Conservation (phyloP, 2,113 vertebrate species). For the Zosterops japonicus region DNA sequence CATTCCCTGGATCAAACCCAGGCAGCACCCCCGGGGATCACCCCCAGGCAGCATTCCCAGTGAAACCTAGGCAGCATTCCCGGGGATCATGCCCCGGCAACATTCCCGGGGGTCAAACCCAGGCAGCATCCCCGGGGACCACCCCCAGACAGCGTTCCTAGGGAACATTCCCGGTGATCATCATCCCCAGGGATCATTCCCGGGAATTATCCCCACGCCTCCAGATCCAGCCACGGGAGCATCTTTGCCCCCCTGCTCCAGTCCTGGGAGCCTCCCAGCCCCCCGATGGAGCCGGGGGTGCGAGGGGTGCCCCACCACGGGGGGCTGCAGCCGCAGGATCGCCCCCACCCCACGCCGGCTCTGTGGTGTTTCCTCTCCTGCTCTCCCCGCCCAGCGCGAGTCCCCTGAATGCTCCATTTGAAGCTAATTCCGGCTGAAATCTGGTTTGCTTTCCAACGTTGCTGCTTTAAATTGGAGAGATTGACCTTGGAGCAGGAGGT, state of each 20-base stretch:
- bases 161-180: not conserved
- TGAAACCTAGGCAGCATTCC: not conserved
- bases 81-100: no score
- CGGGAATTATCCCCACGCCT: not conserved
- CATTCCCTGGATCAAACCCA: no score
- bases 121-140: not conserved
- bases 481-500: slow-evolving; percentile 67
- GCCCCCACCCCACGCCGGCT: not conserved
- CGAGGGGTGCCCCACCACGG: accelerated
- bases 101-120: no score
- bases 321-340: not conserved
- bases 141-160: not conserved
- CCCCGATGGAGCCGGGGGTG: not conserved
- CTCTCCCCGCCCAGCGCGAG: not conserved
- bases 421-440: slow-evolving; percentile 57
- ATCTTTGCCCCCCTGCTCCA: no score
- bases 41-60: no score
- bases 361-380: not conserved
- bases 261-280: not conserved
- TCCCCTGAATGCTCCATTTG: slow-evolving; percentile 20
- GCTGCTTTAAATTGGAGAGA: slow-evolving; percentile 49
- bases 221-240: no score
- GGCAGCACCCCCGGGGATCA: no score
- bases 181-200: not conserved
- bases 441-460: slow-evolving; percentile 32